Evolutionary conservation across 2,888 invertebrate genomes (phyloP), one percentile per base, ranked within the genome.

Genomic region (Carpatolechia fugitivella): DNA sequence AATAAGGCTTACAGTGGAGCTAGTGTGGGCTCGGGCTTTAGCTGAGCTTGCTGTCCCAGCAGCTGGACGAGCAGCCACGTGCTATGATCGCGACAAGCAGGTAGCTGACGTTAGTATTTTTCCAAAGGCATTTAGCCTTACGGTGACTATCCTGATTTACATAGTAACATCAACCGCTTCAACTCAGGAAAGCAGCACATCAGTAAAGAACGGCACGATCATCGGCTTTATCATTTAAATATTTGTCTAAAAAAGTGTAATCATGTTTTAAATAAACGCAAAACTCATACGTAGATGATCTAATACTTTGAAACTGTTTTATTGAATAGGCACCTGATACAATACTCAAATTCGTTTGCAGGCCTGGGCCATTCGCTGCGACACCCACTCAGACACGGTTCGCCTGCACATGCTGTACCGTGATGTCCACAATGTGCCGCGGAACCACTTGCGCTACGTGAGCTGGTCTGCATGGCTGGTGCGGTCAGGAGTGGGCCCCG

Each of bases 31-130:
- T 7, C 93, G 95, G 60, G 87, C 91, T 4, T 69, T 93, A 13
- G 91, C 91, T 0, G 86, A 92, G 18, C 74, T 91, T n/a, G 80
- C 84, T 0, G 85, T 92, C 1, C 87, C 93, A 0, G 88, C 92
- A 0, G 91, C 92, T 0, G 92, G 93, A 0, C 91, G 93, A 29
- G 88, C 91, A 4, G 85, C 91, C 29, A 92, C 92, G 10, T 94
- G 95, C 76, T 95, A 95, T 80, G 96, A 96, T 78, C 89, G 95
- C 8, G 96, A 96, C 80, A 95, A 95, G 70, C 94, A 58, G 49
- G 50, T 50, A 38, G 20, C 44, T 41, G 40, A 41, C 40, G 40
- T 41, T 41, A 41, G 40, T 41, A 41, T 41, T 41, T 10, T 41
- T 41, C 11, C 18, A 41, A 41, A 20, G 40, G 40, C 40, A 41